A percentile compares a stretch with the other conserved stretches of the same genome.
These are phyloP conservation scores for Pseudochirops corinnae DNA, from an alignment of 2,797 vertebrate species.

Conservation along the genomic window DNA sequence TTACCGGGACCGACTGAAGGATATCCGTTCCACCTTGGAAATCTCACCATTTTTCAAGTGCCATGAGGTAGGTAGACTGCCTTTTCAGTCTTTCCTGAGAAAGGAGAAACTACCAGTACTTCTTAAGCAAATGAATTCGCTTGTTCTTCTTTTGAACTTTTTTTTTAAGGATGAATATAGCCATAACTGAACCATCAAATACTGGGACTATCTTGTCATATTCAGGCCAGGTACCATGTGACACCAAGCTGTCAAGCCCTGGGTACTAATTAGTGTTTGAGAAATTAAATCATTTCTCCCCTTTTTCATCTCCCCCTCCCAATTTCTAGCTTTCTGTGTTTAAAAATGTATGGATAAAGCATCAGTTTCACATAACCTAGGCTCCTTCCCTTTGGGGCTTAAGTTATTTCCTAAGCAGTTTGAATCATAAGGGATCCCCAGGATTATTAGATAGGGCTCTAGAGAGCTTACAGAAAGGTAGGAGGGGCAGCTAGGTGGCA, in stretches of 20 bases:
- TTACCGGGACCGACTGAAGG: constrained; percentile 93
- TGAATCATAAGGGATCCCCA: neutral
- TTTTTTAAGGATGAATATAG: fast-evolving
- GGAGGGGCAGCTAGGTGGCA: neutral
- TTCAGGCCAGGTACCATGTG: fast-evolving
- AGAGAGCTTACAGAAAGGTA: neutral
- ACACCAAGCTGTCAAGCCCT: neutral
- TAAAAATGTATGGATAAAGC: neutral
- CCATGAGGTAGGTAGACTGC: constrained; percentile 91
- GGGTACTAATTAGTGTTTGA: neutral
- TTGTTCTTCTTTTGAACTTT: neutral
- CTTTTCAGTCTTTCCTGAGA: neutral
- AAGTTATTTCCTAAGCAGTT: neutral
- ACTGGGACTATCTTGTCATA: fast-evolving
- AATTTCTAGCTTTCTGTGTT: neutral
- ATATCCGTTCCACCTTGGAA: constrained; percentile 92
- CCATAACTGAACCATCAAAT: neutral
- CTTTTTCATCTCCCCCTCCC: neutral
- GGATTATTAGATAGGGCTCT: neutral
- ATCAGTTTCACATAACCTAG: neutral
- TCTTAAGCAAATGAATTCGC: neutral
- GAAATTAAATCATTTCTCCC: neutral
- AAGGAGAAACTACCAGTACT: neutral
- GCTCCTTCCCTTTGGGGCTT: neutral
- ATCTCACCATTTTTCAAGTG: constrained; percentile 94